Evolutionary conservation across 2,888 invertebrate genomes (phyloP).

Genomic region (Abscondita cerata): DNA sequence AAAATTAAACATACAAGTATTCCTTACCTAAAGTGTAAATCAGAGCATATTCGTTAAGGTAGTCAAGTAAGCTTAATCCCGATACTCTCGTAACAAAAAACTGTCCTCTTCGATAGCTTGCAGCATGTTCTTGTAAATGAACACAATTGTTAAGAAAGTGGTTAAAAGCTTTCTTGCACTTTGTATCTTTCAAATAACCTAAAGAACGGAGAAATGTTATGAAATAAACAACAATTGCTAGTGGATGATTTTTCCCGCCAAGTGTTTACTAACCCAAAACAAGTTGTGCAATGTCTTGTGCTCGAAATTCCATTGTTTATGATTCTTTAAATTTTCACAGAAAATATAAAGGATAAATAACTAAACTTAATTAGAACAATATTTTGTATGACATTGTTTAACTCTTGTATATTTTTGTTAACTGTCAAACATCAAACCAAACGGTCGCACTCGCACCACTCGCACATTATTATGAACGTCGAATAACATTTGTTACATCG

Average conservation of each 20-base stretch:
- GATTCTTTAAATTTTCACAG: not conserved
- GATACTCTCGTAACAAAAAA: constrained; percentile 51
- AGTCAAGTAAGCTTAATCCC: constrained; percentile 53
- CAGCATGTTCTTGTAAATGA: constrained; percentile 45
- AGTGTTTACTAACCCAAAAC: constrained; percentile 7
- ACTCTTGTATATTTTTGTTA: no score
- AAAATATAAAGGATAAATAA: no score
- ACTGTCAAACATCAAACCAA: no score
- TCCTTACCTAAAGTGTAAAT: constrained; percentile 52
- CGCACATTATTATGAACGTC: no score
- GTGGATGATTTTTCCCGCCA: constrained; percentile 10
- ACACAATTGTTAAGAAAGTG: constrained; percentile 50
- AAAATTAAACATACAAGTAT: constrained; percentile 1
- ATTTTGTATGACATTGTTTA: no score
- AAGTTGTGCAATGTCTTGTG: constrained; percentile 9
- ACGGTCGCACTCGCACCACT: no score
- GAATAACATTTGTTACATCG: no score
- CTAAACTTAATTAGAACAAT: no score
- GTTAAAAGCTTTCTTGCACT: constrained; percentile 49
- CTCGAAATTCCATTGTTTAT: constrained; percentile 7
- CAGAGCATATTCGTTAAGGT: constrained; percentile 53
- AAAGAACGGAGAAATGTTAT: constrained; percentile 30
- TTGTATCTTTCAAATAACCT: constrained; percentile 55
- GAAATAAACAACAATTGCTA: not conserved
- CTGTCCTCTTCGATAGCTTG: constrained; percentile 44